Base-by-base conservation (phyloP, 35 echinoderm and acorn worm genomes). In the Strongylocentrotus purpuratus region DNA sequence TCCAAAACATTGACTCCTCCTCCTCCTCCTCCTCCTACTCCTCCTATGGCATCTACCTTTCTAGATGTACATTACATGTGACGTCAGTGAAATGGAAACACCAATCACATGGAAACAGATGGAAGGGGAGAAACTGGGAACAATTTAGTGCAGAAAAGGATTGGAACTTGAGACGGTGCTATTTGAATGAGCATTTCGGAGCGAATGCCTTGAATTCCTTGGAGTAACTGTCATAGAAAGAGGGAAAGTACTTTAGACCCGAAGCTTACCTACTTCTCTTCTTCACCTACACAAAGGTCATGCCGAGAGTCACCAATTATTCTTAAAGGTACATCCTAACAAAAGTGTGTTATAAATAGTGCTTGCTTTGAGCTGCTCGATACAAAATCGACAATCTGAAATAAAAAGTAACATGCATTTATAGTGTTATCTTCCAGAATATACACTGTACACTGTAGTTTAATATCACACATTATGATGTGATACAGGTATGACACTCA, bases 141-240 rank as follows among this genome's bases (percentile, higher is more conserved):
- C 65, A 78, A 78, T 78, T 78, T 78, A 6, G 65, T 28, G 65
- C 65, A 78, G 22, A 78, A 31, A 78, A 78, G 65, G 7, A 28
- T 78, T 22, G 18, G 65, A 78, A 78, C 65, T 78, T 78, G 65
- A 78, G 65, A 78, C 28, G 65, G 20, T 78, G 65, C 22, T 78
- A 78, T 78, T 78, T 78, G 65, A 78, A 22, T 78, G 18, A 78
- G 65, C 20, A n/a, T 28, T 78, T 78, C 20, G 22, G 65, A 78
- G 65, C n/a, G 65, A 78, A 78, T 78, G 65, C 22, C 65, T 78
- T 78, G 65, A 78, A 78, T 78, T 78, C 65, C 65, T 78, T 78
- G 65, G 65, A 78, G 65, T 78, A 78, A 78, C 65, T 78, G 22
- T 78, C 65, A 78, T 78, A 28, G 65, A 78, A 78, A 78, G 65